phyloP scores from a whole-genome alignment of 2,888 invertebrate species.

The Zygothrica quintamaculata region DNA sequence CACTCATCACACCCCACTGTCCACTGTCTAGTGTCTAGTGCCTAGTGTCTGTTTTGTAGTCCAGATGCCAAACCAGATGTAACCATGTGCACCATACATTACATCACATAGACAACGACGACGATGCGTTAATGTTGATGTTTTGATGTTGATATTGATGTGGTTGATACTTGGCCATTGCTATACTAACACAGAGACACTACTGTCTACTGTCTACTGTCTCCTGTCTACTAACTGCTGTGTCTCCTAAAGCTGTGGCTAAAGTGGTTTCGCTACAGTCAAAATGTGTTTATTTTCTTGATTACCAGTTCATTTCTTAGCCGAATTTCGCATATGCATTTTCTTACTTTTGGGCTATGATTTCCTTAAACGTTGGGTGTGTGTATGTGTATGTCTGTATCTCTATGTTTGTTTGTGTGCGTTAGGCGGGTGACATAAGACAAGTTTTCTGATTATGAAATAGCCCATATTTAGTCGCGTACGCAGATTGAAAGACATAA shows the following conservation, averaged over 20 bases:
- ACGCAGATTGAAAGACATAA: conserved; percentile 13
- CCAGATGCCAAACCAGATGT: conserved; percentile 61
- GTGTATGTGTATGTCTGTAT: conserved; percentile 23
- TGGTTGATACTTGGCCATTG: conserved; percentile 23
- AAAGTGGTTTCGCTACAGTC: conserved; percentile 60
- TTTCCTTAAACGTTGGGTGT: conserved; percentile 76
- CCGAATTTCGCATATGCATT: conserved; percentile 27
- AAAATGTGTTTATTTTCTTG: conserved; percentile 20
- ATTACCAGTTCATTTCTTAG: conserved; percentile 41
- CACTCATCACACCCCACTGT: background rate
- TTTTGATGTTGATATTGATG: conserved; percentile 51
- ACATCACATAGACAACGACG: conserved; percentile 67
- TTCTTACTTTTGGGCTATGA: conserved; percentile 53
- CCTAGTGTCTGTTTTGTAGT: conserved; percentile 37
- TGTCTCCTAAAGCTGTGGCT: conserved; percentile 30
- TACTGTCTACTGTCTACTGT: conserved; percentile 21
- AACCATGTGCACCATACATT: conserved; percentile 46
- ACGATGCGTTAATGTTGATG: too few relatives aligned
- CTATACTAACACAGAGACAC: too few relatives aligned
- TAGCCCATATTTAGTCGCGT: conserved; percentile 18
- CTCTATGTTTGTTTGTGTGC: conserved; percentile 7
- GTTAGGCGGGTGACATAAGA: conserved; percentile 61
- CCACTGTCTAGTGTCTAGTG: conserved; percentile 27
- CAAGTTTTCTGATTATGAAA: conserved; percentile 46
- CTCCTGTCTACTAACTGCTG: conserved; percentile 30